Percentiles rank a stretch among this genome's conserved stretches.
Conservation (phyloP, 2,113 vertebrate species). For the Verasper variegatus region DNA sequence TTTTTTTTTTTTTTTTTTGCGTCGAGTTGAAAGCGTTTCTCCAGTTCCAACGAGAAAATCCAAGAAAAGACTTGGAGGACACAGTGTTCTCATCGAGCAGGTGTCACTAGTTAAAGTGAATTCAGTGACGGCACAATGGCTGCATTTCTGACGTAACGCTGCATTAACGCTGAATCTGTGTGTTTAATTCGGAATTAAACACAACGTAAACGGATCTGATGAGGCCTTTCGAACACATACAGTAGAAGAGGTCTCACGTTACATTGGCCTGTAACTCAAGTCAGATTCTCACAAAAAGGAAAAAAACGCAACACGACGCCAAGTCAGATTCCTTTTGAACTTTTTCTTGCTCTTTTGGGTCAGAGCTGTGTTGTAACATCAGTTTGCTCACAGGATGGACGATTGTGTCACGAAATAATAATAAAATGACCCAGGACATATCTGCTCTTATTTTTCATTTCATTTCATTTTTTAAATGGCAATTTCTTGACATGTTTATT, state of each 20-base stretch:
- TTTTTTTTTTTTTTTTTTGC: conserved; percentile 19
- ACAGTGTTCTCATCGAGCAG: conserved; percentile 53
- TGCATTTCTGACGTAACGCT: background rate
- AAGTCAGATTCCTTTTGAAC: conserved; percentile 7
- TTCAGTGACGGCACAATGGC: background rate
- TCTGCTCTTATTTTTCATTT: background rate
- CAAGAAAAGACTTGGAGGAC: conserved; percentile 30
- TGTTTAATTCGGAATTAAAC: conserved; percentile 7
- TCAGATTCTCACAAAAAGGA: background rate
- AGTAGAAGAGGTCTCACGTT: background rate
- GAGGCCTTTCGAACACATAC: background rate
- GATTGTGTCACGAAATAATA: background rate
- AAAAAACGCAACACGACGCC: background rate
- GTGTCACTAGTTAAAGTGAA: conserved; percentile 54
- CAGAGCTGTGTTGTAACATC: conserved; percentile 19
- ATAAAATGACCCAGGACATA: conserved; percentile 1
- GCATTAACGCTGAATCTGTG: background rate
- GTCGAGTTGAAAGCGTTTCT: conserved; percentile 56
- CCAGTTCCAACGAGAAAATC: conserved; percentile 39
- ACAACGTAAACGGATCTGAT: background rate
- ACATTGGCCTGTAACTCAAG: background rate
- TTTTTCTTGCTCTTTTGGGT: conserved; percentile 1
- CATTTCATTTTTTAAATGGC: background rate
- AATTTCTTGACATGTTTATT: background rate
- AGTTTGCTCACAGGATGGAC: too few species aligned